phyloP scores from a whole-genome alignment of 2,113 vertebrate species.

The Chaenogobius annularis region DNA sequence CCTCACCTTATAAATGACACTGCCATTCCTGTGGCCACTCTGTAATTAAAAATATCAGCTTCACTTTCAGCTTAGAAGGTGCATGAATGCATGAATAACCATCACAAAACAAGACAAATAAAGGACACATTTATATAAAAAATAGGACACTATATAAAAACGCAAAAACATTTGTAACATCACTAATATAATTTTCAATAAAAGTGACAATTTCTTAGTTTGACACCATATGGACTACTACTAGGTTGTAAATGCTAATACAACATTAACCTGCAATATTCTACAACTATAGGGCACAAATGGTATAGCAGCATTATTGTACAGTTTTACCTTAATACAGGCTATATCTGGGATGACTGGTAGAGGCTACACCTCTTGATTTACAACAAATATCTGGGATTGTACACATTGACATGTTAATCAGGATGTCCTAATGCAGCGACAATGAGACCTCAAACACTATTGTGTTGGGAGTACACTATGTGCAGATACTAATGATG shows the following conservation, averaged over 20 bases:
- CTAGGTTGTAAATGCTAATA: conserved; percentile 62
- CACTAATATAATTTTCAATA: conserved; percentile 65
- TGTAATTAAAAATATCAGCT: conserved; percentile 75
- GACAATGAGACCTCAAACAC: conserved; percentile 48
- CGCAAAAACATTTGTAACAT: conserved; percentile 58
- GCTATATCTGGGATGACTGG: conserved; percentile 56
- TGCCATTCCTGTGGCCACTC: conserved; percentile 46
- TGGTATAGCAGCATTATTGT: conserved; percentile 81
- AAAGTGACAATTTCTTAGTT: conserved; percentile 56
- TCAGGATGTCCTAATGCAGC: conserved; percentile 37
- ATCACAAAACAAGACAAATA: conserved; percentile 37
- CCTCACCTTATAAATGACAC: conserved; percentile 32
- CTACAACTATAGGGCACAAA: conserved; percentile 79
- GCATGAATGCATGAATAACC: conserved; percentile 40
- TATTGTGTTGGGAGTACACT: conserved; percentile 45
- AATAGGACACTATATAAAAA: conserved; percentile 75
- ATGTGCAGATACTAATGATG: conserved; percentile 41
- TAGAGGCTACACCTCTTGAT: background rate
- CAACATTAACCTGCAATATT: conserved; percentile 68
- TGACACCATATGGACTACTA: conserved; percentile 60
- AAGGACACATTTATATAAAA: conserved; percentile 70
- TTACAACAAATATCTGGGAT: conserved; percentile 34
- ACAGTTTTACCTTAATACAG: conserved; percentile 61
- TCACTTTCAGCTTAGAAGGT: conserved; percentile 63
- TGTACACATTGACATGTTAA: conserved; percentile 56